These are phyloP conservation scores for Aspidiotus destructor DNA, from an alignment of 2,888 invertebrate genomes.

Conservation along the genomic window DNA sequence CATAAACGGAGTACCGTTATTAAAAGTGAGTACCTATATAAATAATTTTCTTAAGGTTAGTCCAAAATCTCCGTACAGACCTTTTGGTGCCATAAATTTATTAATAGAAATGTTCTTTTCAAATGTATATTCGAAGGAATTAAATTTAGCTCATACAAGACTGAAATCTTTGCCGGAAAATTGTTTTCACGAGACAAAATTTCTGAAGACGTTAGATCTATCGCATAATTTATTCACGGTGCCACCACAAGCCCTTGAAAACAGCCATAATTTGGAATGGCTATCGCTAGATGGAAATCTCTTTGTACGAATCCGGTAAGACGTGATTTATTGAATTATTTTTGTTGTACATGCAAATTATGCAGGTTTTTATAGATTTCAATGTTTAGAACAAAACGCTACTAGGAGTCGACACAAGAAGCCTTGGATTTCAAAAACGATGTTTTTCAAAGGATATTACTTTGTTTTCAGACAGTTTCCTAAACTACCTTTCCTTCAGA, in stretches of 20 bases:
- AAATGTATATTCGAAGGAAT: conserved; percentile 44
- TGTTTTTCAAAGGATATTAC: background rate
- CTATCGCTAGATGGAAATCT: conserved; percentile 63
- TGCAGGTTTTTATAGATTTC: background rate
- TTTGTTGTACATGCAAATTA: too few species aligned
- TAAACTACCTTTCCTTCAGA: conserved; percentile 50
- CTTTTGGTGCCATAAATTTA: too few species aligned
- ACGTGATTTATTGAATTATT: conserved; percentile 11
- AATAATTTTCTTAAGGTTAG: conserved; percentile 6
- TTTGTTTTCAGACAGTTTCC: conserved; percentile 46
- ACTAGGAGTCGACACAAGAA: background rate
- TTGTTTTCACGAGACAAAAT: conserved; percentile 57
- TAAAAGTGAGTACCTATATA: conserved; percentile 28
- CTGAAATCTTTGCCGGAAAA: conserved; percentile 53
- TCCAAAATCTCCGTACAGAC: too few species aligned
- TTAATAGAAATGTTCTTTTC: too few species aligned
- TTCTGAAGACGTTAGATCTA: conserved; percentile 56
- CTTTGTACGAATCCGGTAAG: conserved; percentile 49
- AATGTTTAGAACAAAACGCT: background rate
- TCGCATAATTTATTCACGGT: conserved; percentile 54
- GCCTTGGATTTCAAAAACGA: conserved; percentile 2
- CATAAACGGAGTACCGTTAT: conserved; percentile 49
- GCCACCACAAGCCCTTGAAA: conserved; percentile 53
- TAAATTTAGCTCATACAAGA: conserved; percentile 60
- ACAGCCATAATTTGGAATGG: conserved; percentile 51